These are phyloP conservation scores for Dryocosmus kuriphilus DNA, from an alignment of 2,888 invertebrate genomes.

Conservation along the genomic window DNA sequence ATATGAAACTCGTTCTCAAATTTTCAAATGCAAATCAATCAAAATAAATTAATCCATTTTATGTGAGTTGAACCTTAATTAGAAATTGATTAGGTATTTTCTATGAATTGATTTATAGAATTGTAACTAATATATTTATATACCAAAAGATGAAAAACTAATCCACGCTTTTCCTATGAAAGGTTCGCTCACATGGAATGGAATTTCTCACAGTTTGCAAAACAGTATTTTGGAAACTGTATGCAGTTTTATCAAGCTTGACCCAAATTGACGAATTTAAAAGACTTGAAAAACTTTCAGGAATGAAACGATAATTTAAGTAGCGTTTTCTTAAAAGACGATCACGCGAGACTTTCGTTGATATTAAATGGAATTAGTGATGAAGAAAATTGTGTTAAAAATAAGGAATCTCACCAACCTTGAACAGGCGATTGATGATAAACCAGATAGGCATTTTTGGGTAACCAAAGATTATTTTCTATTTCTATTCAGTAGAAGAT, in stretches of 20 bases:
- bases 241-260: conserved; percentile 16
- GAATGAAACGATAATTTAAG: conserved; percentile 17
- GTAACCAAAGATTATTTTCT: conserved; percentile 67
- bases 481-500: conserved; percentile 56
- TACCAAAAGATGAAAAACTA: neutral
- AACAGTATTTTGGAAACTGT: conserved; percentile 12
- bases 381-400: neutral
- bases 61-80: neutral
- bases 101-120: conserved; percentile 17
- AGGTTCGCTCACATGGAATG: neutral
- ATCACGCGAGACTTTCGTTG: conserved; percentile 19
- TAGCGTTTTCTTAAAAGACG: conserved; percentile 28
- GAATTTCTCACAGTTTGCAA: conserved; percentile 1
- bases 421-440: conserved; percentile 55
- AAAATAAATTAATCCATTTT: conserved; percentile 18
- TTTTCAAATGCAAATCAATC: conserved; percentile 41
- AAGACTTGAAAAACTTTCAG: conserved; percentile 14
- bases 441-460: conserved; percentile 64
- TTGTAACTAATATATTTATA: conserved; percentile 29
- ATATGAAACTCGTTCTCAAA: conserved; percentile 47
- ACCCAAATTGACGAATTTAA: conserved; percentile 32
- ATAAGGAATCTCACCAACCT: conserved; percentile 41
- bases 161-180: neutral
- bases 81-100: conserved; percentile 1
- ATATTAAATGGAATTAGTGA: conserved; percentile 8